Base-by-base conservation (phyloP, 2,113 vertebrate genomes). In the Carassius auratus region DNA sequence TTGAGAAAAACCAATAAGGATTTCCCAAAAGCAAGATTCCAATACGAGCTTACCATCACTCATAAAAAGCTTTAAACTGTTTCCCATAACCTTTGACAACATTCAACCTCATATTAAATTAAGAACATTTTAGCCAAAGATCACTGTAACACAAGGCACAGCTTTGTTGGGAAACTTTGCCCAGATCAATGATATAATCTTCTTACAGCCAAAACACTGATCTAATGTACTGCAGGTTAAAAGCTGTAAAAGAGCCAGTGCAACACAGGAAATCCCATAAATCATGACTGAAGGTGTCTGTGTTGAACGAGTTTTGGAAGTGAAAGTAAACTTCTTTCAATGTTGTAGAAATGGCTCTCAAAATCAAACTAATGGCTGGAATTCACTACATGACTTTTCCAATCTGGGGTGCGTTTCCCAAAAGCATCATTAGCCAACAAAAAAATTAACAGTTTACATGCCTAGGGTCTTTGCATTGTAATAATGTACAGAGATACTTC, bases 161-260 rank as follows among this genome's bases (percentile, higher is more conserved):
- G 62, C 76, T 45, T 79, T 12, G 57, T 61, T 79, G 76, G 76
- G 76, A 79, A 79, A 79, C 76, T 62, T 79, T 62, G 21, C 76
- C 76, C 21, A 62, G 76, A 79, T 79, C 76, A 62, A 79, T 79
- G 76, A 61, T 15, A 38, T 79, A 62, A 79, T 79, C 76, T 79
- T 79, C 76, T 79, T 79, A 79, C 36, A 62, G 76, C 36, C 76
- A 61, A 79, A 79, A 79, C 36, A 79, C 42, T 57, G 38, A 23
- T 79, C 76, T 79, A 79, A 79, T 79, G 36, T 79, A 61, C 76
- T 62, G 57, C 76, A 62, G 76, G 76, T 79, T 62, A 79, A 77
- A 77, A 77, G 76, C 76, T 36, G 30, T 59, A 59, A 77, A 59
- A 62, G 57, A 79, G 36, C 19, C 36, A 45, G 36, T 12, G 8